Conservation (phyloP, 2,888 invertebrate genomes). For the Aphodius granarius region DNA sequence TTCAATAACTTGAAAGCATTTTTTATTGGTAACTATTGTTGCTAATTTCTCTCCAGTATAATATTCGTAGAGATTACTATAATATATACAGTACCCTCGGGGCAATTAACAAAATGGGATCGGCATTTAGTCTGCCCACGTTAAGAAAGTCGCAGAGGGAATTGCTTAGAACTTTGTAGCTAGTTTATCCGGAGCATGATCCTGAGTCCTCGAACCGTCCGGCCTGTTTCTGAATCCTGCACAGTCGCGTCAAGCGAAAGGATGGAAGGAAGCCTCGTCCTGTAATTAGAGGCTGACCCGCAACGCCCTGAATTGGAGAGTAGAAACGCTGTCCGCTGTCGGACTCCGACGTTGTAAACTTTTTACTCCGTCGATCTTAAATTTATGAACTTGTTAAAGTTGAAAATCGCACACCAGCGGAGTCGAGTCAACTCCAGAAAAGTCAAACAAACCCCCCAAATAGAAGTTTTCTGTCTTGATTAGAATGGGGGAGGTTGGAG, state of each 20-base stretch:
- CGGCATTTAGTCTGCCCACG: conserved; percentile 46
- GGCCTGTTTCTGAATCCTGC: background rate
- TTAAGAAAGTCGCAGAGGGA: conserved; percentile 46
- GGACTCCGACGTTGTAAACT: background rate
- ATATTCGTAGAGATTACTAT: background rate
- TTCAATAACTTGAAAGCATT: no score
- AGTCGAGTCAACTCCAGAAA: background rate
- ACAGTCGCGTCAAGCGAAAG: background rate
- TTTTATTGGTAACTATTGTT: no score
- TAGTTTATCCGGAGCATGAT: conserved; percentile 9
- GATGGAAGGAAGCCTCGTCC: background rate
- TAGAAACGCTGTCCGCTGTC: background rate
- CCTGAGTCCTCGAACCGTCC: background rate
- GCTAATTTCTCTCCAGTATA: no score
- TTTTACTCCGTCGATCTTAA: background rate
- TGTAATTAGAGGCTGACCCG: background rate
- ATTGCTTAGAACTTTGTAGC: conserved; percentile 13
- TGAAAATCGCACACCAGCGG: background rate
- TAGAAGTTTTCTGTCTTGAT: background rate
- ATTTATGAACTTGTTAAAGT: background rate
- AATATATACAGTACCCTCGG: conserved; percentile 23
- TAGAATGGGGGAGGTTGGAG: background rate
- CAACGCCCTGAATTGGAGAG: background rate
- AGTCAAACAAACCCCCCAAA: background rate
- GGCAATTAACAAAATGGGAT: conserved; percentile 47